Conservation (phyloP, 2,888 invertebrate genomes). For the Plebejus anna region DNA sequence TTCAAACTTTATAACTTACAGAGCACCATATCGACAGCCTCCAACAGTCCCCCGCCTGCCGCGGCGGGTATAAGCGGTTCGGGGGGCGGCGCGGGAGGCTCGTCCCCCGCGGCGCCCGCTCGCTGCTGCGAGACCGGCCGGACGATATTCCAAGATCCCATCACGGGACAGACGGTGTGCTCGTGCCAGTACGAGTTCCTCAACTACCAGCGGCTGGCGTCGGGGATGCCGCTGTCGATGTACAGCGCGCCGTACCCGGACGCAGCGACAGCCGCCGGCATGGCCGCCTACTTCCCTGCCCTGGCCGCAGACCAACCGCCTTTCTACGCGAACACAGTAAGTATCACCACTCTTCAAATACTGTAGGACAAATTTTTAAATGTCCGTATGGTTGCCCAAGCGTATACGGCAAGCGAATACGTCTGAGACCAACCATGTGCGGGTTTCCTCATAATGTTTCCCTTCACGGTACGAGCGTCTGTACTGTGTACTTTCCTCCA, state of each 20-base stretch:
- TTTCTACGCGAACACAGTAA: conserved; percentile 91
- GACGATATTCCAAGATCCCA: conserved; percentile 93
- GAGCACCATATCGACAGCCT: conserved; percentile 85
- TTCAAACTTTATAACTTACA: conserved; percentile 80
- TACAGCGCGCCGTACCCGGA: conserved; percentile 89
- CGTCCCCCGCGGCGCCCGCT: conserved; percentile 76
- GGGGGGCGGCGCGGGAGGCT: conserved; percentile 65
- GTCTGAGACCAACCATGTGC: too few relatives aligned
- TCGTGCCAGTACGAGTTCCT: conserved; percentile 95
- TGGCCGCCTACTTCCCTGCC: conserved; percentile 92
- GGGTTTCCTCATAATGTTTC: too few relatives aligned
- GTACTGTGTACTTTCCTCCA: too few relatives aligned
- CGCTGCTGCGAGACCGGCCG: conserved; percentile 96
- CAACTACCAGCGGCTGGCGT: conserved; percentile 89
- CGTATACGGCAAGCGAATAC: too few relatives aligned
- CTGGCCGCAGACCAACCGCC: conserved; percentile 92
- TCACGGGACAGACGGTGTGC: conserved; percentile 93
- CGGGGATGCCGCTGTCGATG: conserved; percentile 88
- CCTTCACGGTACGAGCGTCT: too few relatives aligned
- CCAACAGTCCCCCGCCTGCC: conserved; percentile 84
- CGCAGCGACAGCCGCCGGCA: conserved; percentile 84
- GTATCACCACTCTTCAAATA: conserved; percentile 52
- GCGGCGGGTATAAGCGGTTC: conserved; percentile 80
- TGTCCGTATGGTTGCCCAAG: too few relatives aligned
- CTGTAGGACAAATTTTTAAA: too few relatives aligned